Conservation (phyloP, 1,140 invertebrate genomes). For the Macrocentrus cingulum region DNA sequence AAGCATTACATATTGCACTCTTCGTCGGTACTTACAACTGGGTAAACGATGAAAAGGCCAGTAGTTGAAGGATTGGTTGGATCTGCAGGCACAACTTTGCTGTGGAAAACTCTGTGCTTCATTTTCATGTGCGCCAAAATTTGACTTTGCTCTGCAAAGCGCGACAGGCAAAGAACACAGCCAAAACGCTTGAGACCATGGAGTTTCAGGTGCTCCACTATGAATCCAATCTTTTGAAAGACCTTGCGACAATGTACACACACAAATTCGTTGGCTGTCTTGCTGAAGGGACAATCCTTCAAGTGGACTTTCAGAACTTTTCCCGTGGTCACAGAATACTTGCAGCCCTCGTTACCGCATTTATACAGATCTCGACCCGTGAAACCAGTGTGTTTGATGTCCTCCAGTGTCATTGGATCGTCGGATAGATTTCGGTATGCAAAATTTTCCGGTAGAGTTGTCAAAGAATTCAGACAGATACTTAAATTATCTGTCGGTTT, state of each 20-base stretch:
- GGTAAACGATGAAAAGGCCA: constrained; percentile 61
- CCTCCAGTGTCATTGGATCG: constrained; percentile 41
- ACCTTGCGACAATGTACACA: constrained; percentile 61
- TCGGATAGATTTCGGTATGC: constrained; percentile 7
- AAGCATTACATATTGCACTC: too few relatives aligned
- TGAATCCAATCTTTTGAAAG: constrained; percentile 47
- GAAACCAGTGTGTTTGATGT: constrained; percentile 50
- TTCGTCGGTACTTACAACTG: constrained; percentile 51
- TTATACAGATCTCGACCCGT: constrained; percentile 55
- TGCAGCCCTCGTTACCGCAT: constrained; percentile 47
- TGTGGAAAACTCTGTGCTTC: constrained; percentile 56
- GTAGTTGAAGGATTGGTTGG: constrained; percentile 58
- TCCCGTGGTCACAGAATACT: constrained; percentile 39
- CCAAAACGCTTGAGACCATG: constrained; percentile 59
- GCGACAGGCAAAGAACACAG: constrained; percentile 59
- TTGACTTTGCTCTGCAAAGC: constrained; percentile 54
- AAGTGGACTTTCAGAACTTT: constrained; percentile 57
- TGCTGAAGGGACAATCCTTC: constrained; percentile 46
- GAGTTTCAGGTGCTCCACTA: constrained; percentile 56
- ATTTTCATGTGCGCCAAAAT: constrained; percentile 60
- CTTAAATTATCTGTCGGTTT: constrained; percentile 12
- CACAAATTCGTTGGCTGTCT: constrained; percentile 36
- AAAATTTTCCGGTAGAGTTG: constrained; percentile 6
- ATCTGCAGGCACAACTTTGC: constrained; percentile 57
- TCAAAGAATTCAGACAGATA: constrained; percentile 22